These are phyloP conservation scores for Mixornis gularis DNA, from an alignment of 2,113 vertebrate genomes.

Conservation along the genomic window DNA sequence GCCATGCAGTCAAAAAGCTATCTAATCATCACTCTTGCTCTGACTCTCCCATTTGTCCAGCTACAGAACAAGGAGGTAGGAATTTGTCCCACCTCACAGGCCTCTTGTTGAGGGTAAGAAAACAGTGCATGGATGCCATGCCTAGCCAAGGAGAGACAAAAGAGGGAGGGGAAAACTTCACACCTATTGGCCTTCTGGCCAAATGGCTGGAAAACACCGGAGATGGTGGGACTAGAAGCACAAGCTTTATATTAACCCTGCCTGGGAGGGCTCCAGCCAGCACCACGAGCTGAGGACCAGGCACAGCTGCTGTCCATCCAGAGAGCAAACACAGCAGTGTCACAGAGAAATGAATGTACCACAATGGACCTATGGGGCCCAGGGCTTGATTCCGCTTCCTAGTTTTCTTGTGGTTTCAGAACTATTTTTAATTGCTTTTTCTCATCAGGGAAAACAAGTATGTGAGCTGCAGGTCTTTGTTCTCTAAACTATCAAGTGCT, in stretches of 20 bases:
- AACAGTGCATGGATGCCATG: not conserved
- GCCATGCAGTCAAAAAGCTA: not conserved
- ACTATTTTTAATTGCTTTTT: conserved; percentile 29
- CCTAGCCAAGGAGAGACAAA: not conserved
- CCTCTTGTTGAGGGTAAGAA: not conserved
- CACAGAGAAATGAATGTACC: not conserved
- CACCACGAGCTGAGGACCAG: not conserved
- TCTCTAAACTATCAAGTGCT: conserved; percentile 1
- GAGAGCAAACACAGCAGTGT: not conserved
- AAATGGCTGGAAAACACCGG: not conserved
- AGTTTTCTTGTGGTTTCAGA: not conserved
- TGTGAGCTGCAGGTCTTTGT: not conserved
- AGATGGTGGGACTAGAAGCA: not conserved
- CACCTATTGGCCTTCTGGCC: not conserved
- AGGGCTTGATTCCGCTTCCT: not conserved
- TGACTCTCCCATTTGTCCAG: not conserved
- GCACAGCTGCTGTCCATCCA: not conserved
- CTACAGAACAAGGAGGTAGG: not conserved
- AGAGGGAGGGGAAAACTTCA: not conserved
- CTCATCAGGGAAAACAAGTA: not conserved
- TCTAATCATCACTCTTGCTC: not conserved
- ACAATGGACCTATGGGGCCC: not conserved
- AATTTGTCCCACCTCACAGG: not conserved
- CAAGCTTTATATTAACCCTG: not conserved
- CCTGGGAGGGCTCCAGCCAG: not conserved